Conservation (phyloP, 2,888 invertebrate genomes). For the Cephus sareptanus region DNA sequence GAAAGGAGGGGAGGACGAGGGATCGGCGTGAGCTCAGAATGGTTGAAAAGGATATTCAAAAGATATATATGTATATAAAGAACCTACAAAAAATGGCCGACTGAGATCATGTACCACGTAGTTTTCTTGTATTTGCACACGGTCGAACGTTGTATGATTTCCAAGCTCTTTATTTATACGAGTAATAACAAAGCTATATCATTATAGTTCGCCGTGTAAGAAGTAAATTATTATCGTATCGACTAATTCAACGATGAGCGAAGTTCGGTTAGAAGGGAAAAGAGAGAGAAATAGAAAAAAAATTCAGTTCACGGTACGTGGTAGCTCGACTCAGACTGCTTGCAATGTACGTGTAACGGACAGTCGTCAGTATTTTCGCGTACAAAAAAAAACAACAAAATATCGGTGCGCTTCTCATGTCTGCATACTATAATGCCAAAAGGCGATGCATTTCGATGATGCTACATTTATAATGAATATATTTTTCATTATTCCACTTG, state of each 20-base stretch:
- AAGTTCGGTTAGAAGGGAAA: not conserved
- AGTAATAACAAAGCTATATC: not conserved
- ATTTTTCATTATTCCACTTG: not conserved
- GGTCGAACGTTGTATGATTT: not conserved
- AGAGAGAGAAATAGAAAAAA: not conserved
- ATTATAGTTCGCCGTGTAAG: not conserved
- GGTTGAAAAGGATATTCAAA: not conserved
- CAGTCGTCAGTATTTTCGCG: not conserved
- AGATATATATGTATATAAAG: not conserved
- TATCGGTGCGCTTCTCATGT: not conserved
- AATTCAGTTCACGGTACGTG: not conserved
- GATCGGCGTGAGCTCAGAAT: not conserved
- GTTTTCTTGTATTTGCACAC: not conserved
- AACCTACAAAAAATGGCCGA: not conserved
- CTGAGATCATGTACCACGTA: not conserved
- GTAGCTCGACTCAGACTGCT: not conserved
- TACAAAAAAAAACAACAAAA: not conserved
- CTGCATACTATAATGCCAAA: constrained; percentile 32
- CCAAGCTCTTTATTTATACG: not conserved
- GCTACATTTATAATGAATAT: constrained; percentile 36
- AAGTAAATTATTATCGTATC: not conserved
- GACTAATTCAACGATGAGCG: not conserved
- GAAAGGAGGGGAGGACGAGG: not conserved
- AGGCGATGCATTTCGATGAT: constrained; percentile 35
- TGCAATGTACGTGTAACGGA: not conserved